Conservation (phyloP, 2,888 invertebrate species). For the Dryocosmus kuriphilus region DNA sequence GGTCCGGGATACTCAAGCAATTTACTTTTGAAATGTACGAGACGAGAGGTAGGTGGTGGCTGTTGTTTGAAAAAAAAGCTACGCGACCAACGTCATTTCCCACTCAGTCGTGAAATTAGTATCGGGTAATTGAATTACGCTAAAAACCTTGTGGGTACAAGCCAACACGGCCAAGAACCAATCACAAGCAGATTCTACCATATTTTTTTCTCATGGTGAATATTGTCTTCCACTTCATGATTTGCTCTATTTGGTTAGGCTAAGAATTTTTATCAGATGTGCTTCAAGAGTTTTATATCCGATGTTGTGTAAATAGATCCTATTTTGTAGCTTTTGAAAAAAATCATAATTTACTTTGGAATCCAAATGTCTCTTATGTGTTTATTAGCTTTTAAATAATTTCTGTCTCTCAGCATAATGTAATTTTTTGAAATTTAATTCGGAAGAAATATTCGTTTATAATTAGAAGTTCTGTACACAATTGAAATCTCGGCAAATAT, state of each 20-base stretch:
- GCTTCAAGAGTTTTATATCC: background rate
- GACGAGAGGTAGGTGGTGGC: constrained; percentile 22
- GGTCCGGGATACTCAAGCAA: constrained; percentile 40
- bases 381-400: too few relatives aligned
- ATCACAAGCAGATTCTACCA: background rate
- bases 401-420: too few relatives aligned
- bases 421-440: too few relatives aligned
- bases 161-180: background rate
- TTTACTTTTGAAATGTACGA: constrained; percentile 40
- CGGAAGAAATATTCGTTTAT: too few relatives aligned
- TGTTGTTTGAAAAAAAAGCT: constrained; percentile 19
- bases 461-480: too few relatives aligned
- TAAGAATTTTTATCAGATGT: too few relatives aligned
- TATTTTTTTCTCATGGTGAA: background rate
- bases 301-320: background rate
- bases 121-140: constrained; percentile 38
- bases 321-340: too few relatives aligned
- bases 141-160: constrained; percentile 17
- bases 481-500: too few relatives aligned
- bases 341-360: too few relatives aligned
- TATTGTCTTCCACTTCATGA: too few relatives aligned
- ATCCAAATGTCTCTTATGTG: too few relatives aligned
- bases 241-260: constrained; percentile 1
- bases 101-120: constrained; percentile 25
- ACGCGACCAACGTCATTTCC: constrained; percentile 33